Evolutionary conservation across 53 echinoderm and acorn worm species (phyloP).

Genomic region (Actinopyga echinites): DNA sequence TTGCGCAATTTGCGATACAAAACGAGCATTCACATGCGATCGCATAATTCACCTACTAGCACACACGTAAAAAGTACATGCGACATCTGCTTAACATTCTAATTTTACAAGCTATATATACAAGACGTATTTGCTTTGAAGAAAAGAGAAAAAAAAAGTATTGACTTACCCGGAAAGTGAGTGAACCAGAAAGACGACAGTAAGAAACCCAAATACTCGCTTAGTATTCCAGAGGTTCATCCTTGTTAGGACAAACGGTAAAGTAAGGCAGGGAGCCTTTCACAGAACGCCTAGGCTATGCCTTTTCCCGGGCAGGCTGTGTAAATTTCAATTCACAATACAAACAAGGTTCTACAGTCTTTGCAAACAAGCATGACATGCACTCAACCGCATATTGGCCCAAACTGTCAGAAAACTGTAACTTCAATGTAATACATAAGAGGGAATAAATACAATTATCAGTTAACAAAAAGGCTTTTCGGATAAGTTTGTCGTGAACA

Average conservation of each 20-base stretch:
- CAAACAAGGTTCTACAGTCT: not conserved
- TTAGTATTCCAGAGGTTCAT: conserved; percentile 1
- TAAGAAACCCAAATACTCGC: not conserved
- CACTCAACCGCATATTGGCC: not conserved
- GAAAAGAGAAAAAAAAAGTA: not conserved
- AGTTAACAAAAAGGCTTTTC: not conserved
- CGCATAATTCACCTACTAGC: too few species aligned
- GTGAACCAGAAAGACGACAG: conserved; percentile 14
- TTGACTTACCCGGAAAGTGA: conserved; percentile 14
- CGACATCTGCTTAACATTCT: too few species aligned
- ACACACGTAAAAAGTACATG: too few species aligned
- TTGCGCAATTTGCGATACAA: too few species aligned
- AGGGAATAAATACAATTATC: conserved; percentile 20
- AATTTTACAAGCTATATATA: too few species aligned
- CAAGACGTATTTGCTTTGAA: too few species aligned
- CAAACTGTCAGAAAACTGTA: not conserved
- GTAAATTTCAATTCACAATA: conserved; percentile 5
- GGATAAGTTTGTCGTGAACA: not conserved
- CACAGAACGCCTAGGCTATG: not conserved
- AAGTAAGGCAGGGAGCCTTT: too few species aligned
- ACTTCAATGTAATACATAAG: not conserved
- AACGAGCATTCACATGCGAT: too few species aligned
- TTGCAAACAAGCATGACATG: not conserved
- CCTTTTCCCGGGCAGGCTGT: not conserved
- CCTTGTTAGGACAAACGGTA: not conserved